Conservation (phyloP, 2,797 vertebrate species). For the Myoxocephalus aenaeus region DNA sequence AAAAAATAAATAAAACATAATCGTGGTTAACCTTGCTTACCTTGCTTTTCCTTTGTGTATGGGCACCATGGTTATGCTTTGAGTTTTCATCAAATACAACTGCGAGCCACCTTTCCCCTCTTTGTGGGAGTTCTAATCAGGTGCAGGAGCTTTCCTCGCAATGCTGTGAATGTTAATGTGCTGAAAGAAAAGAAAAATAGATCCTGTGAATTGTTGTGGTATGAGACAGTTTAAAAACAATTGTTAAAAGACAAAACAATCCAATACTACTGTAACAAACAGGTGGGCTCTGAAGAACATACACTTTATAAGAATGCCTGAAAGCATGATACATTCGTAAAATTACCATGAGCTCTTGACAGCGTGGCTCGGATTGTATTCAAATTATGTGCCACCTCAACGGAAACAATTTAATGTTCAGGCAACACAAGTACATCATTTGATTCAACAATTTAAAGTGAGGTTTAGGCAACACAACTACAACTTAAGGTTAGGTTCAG, state of each 20-base stretch:
- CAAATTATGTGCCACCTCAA: neutral
- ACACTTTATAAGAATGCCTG: no score
- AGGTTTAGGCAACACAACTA: neutral
- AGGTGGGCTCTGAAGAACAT: no score
- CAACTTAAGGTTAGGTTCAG: no score
- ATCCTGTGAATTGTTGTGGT: no score
- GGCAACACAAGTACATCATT: neutral
- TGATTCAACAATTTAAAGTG: neutral
- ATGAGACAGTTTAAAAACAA: no score
- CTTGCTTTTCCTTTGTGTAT: neutral
- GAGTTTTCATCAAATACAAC: neutral
- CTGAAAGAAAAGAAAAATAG: neutral
- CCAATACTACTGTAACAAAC: no score
- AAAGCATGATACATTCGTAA: no score
- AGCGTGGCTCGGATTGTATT: neutral
- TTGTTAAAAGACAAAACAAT: no score
- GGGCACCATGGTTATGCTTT: neutral
- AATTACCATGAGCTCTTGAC: neutral
- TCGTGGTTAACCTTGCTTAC: neutral
- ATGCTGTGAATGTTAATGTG: neutral
- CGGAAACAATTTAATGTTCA: neutral
- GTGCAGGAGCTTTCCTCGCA: neutral
- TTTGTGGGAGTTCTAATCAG: neutral
- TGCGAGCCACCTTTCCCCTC: neutral
- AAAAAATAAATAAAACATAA: no score